Percentiles rank a stretch among this genome's conserved stretches.
Evolutionary conservation across 2,797 vertebrate genomes (phyloP).

Genomic region (Vipera ursinii): DNA sequence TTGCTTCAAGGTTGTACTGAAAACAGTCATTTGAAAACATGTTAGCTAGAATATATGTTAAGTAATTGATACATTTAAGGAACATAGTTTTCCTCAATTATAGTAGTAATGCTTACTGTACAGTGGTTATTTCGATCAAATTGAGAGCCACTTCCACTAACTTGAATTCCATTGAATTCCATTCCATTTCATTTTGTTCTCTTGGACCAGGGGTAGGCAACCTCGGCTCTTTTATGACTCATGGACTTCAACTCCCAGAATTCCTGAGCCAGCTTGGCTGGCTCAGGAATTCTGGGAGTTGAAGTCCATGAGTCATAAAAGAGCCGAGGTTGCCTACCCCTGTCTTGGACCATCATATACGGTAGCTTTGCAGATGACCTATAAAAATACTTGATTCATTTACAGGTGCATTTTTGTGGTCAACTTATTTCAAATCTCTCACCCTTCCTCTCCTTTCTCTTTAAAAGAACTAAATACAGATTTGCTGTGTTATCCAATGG

Average conservation of each 20-base stretch:
- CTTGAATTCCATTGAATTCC: background rate
- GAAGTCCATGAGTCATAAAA: too few species aligned
- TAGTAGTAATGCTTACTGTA: background rate
- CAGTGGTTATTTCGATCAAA: background rate
- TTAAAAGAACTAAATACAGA: background rate
- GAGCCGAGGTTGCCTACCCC: too few species aligned
- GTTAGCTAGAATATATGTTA: background rate
- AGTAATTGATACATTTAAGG: background rate
- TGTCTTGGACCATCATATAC: background rate
- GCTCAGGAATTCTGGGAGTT: too few species aligned
- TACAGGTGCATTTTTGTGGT: background rate
- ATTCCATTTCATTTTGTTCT: background rate
- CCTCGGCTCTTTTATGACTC: too few species aligned
- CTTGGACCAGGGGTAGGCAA: too few species aligned
- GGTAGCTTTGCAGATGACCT: background rate
- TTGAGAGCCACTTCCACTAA: background rate
- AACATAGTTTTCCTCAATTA: background rate
- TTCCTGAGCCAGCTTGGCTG: too few species aligned
- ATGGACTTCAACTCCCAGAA: too few species aligned
- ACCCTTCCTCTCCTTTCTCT: background rate
- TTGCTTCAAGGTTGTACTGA: background rate
- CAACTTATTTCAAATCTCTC: background rate
- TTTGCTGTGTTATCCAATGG: background rate
- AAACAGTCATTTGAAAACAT: background rate
- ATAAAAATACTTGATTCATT: background rate